Evolutionary conservation across 1,140 invertebrate species (phyloP), one percentile per base, ranked within the genome.

Genomic region (Gryon sp.): DNA sequence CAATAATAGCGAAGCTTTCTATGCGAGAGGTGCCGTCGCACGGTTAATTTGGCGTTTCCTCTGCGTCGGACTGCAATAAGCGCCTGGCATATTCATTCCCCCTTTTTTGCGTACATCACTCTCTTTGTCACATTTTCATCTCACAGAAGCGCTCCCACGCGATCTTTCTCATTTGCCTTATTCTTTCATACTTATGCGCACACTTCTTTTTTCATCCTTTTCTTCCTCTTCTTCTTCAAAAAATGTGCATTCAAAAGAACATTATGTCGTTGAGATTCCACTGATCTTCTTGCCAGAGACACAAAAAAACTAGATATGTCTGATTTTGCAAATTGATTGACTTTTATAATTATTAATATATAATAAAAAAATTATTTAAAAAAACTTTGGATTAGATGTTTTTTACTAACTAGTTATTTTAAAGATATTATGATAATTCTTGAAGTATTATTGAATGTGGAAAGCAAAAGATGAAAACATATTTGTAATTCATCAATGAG

Each of bases 11-110:
- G 46, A 53, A 32, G 50, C n/a, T 76, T 63, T 76, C 73, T 43
- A 34, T 59, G 59, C 41, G 50, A 50, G 50, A 65, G 57, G 50
- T 70, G 59, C 65, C 65, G 59, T 76, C 65, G 66, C 53, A 76
- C 50, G 65, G 74, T 72, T 77, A 70, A 77, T 77, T 77, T 77
- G 74, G 50, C 65, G 65, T 70, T 77, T 77, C 74, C 74, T 77
- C 74, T 70, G 52, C 74, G 66, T 53, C 55, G 53, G 55, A n/a
- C 46, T 60, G 68, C 74, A 65, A 72, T 63, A 43, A 72, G 52
- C 75, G 75, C 66, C 52, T 41, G 28, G 38, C 43, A 52, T 76
- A 69, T 76, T 76, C 74, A 76, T 50, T 76, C 65, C 65, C 74
- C 43, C 43, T 40, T 73, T 76, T 76, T 62, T 70, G 65, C 74